Conservation (phyloP, 2,113 vertebrate species). For the Thunnus maccoyii region DNA sequence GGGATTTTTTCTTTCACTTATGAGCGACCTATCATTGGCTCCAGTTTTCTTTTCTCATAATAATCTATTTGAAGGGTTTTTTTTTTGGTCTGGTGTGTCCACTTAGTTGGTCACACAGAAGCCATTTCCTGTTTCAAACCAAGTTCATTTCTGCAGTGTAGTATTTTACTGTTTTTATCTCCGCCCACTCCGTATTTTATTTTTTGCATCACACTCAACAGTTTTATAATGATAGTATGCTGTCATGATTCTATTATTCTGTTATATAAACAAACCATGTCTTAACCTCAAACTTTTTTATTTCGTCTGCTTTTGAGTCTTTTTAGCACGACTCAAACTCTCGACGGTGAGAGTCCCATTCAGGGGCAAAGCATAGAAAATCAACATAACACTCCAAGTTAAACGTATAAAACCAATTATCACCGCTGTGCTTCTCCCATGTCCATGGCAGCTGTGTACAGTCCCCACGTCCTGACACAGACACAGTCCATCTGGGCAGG, state of each 20-base stretch:
- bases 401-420: conserved; percentile 56
- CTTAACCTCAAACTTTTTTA: neutral
- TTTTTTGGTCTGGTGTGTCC: conserved; percentile 2
- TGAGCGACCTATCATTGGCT: conserved; percentile 21
- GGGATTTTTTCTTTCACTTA: conserved; percentile 23
- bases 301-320: conserved; percentile 22
- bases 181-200: neutral
- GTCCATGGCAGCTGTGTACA: conserved; percentile 57
- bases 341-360: neutral
- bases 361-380: conserved; percentile 22
- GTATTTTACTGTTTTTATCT: conserved; percentile 9
- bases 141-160: neutral
- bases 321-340: neutral
- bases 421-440: conserved; percentile 46
- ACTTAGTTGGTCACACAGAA: conserved; percentile 47
- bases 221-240: neutral
- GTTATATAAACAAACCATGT: neutral
- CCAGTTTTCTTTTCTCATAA: conserved; percentile 18
- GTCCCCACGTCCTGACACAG: conserved; percentile 20
- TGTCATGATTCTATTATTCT: neutral
- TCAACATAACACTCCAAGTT: conserved; percentile 37
- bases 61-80: conserved; percentile 26
- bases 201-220: neutral
- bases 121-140: conserved; percentile 45
- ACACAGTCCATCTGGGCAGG: conserved; percentile 52